Conservation (phyloP, 2,797 vertebrate species). For the Rhabdophis nuchalis region DNA sequence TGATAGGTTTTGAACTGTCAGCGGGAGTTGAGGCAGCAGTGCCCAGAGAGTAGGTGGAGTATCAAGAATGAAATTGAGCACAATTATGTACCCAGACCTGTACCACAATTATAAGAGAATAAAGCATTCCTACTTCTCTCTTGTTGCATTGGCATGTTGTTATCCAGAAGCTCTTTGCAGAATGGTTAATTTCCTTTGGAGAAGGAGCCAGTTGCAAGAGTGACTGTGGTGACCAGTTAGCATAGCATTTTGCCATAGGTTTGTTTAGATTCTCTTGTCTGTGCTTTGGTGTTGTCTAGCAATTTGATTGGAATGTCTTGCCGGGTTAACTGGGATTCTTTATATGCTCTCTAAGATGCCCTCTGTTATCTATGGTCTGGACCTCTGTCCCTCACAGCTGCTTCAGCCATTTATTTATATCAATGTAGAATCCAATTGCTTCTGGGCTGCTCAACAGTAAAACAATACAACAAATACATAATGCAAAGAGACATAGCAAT, state of each 20-base stretch:
- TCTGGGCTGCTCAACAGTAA: neutral
- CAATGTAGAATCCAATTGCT: neutral
- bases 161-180: neutral
- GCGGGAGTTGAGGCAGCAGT: neutral
- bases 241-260: neutral
- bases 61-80: neutral
- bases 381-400: neutral
- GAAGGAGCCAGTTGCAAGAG: neutral
- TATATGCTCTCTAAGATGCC: neutral
- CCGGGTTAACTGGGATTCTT: neutral
- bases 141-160: neutral
- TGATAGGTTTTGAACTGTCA: neutral
- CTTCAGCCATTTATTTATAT: neutral
- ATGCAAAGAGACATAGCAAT: neutral
- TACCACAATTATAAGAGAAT: neutral
- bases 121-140: neutral
- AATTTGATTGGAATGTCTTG: neutral
- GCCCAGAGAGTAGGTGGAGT: neutral
- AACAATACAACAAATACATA: neutral
- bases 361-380: neutral
- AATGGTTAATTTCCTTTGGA: neutral
- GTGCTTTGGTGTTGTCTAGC: neutral
- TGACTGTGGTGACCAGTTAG: neutral
- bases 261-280: neutral
- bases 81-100: neutral